Percentiles rank a stretch among this genome's conserved stretches.
These are phyloP conservation scores for Chouioia cunea DNA, from an alignment of 2,888 invertebrate species.

Conservation along the genomic window DNA sequence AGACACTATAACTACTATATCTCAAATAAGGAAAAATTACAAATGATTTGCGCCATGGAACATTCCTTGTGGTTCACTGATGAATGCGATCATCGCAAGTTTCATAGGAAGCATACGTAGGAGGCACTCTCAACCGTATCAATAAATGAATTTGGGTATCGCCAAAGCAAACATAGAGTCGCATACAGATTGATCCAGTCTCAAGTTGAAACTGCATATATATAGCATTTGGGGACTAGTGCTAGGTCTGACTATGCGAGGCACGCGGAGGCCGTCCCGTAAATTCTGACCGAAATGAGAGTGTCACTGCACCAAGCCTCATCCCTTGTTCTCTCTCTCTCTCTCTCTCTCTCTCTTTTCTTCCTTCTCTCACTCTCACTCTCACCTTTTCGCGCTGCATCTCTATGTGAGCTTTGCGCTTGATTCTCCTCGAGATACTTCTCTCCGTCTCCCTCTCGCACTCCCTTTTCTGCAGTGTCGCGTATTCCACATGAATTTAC, in stretches of 20 bases:
- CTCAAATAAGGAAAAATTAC: no score
- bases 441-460: constrained; percentile 32
- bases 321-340: constrained; percentile 41
- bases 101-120: no score
- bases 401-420: constrained; percentile 24
- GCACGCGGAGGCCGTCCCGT: constrained; percentile 66
- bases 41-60: no score
- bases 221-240: constrained; percentile 52
- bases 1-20: no score
- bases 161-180: constrained; percentile 27
- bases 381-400: constrained; percentile 36
- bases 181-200: constrained; percentile 57
- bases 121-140: background rate
- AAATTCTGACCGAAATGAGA: constrained; percentile 68
- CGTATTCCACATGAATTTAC: constrained; percentile 60
- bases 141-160: constrained; percentile 56
- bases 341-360: background rate
- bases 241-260: constrained; percentile 68
- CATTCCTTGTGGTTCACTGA: no score
- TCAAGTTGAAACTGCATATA: constrained; percentile 58
- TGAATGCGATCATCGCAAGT: no score
- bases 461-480: constrained; percentile 31
- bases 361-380: background rate
- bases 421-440: constrained; percentile 39
- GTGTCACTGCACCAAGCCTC: constrained; percentile 60